Conservation (phyloP, 2,797 vertebrate genomes). For the Pogoniulus pusillus region DNA sequence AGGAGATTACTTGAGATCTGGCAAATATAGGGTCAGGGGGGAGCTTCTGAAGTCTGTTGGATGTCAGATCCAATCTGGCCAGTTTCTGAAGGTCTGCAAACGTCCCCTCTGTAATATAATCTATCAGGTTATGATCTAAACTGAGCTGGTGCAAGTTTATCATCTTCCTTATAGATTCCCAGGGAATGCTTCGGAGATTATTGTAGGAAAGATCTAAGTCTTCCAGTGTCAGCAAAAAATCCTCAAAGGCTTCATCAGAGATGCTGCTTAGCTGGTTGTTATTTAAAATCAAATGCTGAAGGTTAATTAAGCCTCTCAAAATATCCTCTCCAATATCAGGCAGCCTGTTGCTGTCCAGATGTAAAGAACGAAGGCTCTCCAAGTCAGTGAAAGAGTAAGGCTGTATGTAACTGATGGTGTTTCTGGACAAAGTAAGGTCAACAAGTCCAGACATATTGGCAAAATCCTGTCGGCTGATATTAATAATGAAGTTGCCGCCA, state of each 20-base stretch:
- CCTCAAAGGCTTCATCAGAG: constrained; percentile 88
- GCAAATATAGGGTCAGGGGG: constrained; percentile 96
- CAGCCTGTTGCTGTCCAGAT: constrained; percentile 93
- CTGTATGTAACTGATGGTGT: constrained; percentile 95
- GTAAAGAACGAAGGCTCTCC: constrained; percentile 93
- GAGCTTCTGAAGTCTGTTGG: constrained; percentile 95
- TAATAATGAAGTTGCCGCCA: constrained; percentile 96
- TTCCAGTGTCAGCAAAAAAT: constrained; percentile 90
- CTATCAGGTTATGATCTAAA: constrained; percentile 95
- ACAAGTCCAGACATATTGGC: constrained; percentile 98
- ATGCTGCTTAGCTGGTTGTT: constrained; percentile 93
- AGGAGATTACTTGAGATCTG: constrained; percentile 85
- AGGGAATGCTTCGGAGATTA: constrained; percentile 91
- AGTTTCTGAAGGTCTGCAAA: constrained; percentile 95
- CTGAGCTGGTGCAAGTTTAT: constrained; percentile 96
- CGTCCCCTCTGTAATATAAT: constrained; percentile 91
- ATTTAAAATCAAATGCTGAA: constrained; percentile 97
- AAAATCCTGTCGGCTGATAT: constrained; percentile 92
- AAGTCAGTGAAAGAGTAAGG: constrained; percentile 95
- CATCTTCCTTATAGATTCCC: constrained; percentile 96
- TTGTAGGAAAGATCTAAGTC: constrained; percentile 98
- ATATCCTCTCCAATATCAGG: constrained; percentile 91
- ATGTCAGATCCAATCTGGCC: constrained; percentile 94
- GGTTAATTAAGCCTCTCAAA: constrained; percentile 91
- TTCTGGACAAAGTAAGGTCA: constrained; percentile 95